Percentiles rank a stretch among this genome's conserved stretches.
These are phyloP conservation scores for Gonocerus acuteangulatus DNA, from an alignment of 2,888 invertebrate species.

Conservation along the genomic window DNA sequence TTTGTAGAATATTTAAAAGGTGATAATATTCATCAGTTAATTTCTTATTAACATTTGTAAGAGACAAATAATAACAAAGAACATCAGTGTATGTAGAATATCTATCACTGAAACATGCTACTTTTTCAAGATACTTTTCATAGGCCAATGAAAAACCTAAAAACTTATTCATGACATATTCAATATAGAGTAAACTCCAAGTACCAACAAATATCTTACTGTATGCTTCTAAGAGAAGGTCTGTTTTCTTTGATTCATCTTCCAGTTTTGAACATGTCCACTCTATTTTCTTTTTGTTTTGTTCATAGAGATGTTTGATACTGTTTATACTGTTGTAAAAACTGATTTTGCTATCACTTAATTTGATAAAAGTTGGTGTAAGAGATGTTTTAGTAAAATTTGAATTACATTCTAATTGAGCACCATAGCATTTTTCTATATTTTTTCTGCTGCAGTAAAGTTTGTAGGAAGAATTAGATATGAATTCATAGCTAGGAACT, in stretches of 20 bases:
- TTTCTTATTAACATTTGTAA: neutral
- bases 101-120: neutral
- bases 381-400: neutral
- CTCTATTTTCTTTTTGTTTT: neutral
- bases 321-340: neutral
- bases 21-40: neutral
- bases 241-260: neutral
- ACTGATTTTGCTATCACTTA: neutral
- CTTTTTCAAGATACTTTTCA: neutral
- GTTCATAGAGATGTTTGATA: neutral
- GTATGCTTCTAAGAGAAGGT: neutral
- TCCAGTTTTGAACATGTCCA: neutral
- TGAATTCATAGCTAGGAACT: neutral
- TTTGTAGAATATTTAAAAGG: neutral
- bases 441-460: neutral
- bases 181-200: neutral
- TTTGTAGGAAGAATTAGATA: neutral
- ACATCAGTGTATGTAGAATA: neutral
- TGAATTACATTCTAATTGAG: too few species aligned
- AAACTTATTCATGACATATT: neutral
- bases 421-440: neutral
- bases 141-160: neutral
- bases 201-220: neutral
- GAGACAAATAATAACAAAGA: neutral
- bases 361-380: neutral